A percentile compares a stretch with the other conserved stretches of the same genome.
These are phyloP conservation scores for Alligator mississippiensis DNA, from an alignment of 2,113 vertebrate genomes.

Conservation along the genomic window DNA sequence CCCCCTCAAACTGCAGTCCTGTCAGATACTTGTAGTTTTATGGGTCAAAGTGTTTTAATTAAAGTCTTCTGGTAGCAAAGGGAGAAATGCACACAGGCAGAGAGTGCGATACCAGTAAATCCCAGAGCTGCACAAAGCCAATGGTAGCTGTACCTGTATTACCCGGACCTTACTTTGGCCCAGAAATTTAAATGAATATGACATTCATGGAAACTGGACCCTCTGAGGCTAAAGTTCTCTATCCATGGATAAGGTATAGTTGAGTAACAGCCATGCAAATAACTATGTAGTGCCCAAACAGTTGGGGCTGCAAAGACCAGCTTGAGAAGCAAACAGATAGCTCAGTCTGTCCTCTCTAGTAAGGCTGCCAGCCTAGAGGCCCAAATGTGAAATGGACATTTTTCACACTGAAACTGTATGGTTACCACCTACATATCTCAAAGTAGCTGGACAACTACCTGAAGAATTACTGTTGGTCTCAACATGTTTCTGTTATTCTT, in stretches of 20 bases:
- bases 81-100: not conserved
- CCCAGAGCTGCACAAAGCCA: not conserved
- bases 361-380: not conserved
- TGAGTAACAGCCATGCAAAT: not conserved
- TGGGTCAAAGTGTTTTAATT: fast-evolving
- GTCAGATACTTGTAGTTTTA: not conserved
- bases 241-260: not conserved
- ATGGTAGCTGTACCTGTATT: not conserved
- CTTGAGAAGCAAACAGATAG: not conserved
- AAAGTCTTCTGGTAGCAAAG: not conserved
- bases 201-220: not conserved
- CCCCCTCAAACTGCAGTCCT: not conserved
- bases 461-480: not conserved
- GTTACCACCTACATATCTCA: not conserved
- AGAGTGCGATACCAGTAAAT: not conserved
- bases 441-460: not conserved
- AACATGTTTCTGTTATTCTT: not conserved
- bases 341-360: not conserved
- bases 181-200: not conserved
- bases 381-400: not conserved
- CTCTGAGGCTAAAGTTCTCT: not conserved
- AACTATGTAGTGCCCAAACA: not conserved
- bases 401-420: not conserved
- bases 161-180: not conserved
- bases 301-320: not conserved